Percentiles rank a stretch among this genome's conserved stretches.
Conservation (phyloP, 2,113 vertebrate genomes). For the Zapornia atra region DNA sequence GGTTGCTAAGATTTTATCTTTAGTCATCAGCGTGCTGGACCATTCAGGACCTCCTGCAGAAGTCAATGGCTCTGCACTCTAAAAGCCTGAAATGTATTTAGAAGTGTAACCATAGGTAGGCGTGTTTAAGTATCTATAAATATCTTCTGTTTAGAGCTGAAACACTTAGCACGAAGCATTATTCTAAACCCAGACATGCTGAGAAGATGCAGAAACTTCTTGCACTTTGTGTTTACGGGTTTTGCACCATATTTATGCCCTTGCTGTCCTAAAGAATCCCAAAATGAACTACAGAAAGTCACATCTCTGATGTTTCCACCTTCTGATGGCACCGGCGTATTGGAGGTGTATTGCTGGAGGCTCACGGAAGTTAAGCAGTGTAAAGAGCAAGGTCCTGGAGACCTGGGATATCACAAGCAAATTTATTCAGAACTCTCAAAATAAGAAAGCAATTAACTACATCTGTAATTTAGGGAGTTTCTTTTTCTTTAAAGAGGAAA, state of each 20-base stretch:
- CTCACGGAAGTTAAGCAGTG: not conserved
- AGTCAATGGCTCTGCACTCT: not conserved
- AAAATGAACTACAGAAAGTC: not conserved
- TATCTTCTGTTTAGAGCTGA: not conserved
- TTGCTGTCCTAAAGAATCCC: not conserved
- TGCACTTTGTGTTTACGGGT: not conserved
- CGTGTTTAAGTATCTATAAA: not conserved
- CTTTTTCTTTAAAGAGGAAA: not conserved
- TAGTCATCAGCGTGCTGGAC: not conserved
- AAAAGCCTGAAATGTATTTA: not conserved
- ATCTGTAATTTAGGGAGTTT: fast-evolving
- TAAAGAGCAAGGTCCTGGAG: not conserved
- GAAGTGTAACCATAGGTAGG: not conserved
- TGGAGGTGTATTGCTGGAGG: not conserved
- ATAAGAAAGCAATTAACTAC: not conserved
- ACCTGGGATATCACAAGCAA: not conserved
- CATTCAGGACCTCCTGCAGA: not conserved
- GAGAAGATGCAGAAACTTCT: not conserved
- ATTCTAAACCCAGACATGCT: not conserved
- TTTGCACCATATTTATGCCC: not conserved
- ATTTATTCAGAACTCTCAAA: not conserved
- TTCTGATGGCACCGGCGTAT: not conserved
- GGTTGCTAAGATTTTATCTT: conserved; percentile 15
- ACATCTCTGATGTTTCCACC: not conserved
- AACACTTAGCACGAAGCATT: not conserved